phyloP scores from a whole-genome alignment of 2,797 vertebrate species.

The Kryptolebias ocellatus region DNA sequence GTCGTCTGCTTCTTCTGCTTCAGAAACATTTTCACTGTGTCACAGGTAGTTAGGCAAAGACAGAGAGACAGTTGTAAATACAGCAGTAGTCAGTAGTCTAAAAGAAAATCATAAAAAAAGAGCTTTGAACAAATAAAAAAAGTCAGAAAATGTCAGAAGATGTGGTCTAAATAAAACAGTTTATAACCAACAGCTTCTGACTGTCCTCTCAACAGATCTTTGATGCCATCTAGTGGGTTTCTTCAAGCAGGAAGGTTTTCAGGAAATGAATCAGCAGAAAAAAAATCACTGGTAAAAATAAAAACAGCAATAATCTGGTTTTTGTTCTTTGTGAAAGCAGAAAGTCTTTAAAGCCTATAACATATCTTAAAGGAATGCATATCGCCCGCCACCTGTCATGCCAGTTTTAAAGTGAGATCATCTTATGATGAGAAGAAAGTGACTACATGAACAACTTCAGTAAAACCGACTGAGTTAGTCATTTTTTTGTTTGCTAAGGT shows the following conservation, averaged over 20 bases:
- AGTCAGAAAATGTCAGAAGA: too few species aligned
- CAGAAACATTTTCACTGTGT: conserved; percentile 19
- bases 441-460: too few species aligned
- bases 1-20: conserved; percentile 37
- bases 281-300: neutral
- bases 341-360: neutral
- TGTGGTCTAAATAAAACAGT: too few species aligned
- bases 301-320: neutral
- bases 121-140: neutral
- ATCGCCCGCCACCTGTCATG: too few species aligned
- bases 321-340: neutral
- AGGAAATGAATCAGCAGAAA: neutral
- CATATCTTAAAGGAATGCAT: too few species aligned
- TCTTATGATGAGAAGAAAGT: too few species aligned
- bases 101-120: neutral
- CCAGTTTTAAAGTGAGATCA: too few species aligned
- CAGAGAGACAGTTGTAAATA: neutral
- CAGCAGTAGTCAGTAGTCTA: neutral
- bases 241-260: neutral
- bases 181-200: neutral
- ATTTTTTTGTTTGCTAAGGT: too few species aligned
- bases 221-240: conserved; percentile 56
- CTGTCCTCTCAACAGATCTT: conserved; percentile 5
- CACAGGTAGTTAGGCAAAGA: conserved; percentile 22
- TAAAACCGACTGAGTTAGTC: too few species aligned